Evolutionary conservation across 2,797 vertebrate species (phyloP).

Genomic region (Sebastiscus albofasciatus): DNA sequence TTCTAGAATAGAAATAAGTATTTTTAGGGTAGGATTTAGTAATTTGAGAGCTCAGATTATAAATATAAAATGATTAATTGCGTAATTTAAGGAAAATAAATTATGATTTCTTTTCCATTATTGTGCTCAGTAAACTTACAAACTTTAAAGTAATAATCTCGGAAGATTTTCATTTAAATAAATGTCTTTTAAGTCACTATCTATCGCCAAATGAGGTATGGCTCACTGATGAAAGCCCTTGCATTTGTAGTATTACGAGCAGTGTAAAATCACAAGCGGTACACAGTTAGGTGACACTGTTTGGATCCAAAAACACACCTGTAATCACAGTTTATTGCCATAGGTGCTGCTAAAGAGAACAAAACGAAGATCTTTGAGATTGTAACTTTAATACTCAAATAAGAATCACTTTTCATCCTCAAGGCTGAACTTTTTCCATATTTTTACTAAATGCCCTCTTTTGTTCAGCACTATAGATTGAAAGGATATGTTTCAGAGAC

Average conservation of each 20-base stretch:
- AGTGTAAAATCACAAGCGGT: background rate
- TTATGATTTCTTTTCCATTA: background rate
- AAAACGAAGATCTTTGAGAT: background rate
- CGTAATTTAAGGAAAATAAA: background rate
- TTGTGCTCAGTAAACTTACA: background rate
- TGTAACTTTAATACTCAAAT: background rate
- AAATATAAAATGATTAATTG: background rate
- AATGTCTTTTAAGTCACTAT: background rate
- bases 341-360: background rate
- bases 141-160: background rate
- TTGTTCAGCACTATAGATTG: background rate
- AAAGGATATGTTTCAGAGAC: conserved; percentile 1
- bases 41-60: background rate
- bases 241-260: background rate
- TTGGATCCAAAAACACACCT: background rate
- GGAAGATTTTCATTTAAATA: background rate
- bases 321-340: background rate
- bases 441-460: background rate
- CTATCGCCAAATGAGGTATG: background rate
- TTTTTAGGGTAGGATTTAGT: background rate
- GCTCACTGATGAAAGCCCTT: background rate
- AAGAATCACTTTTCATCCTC: conserved; percentile 6
- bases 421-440: background rate
- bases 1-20: background rate
- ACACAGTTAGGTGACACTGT: background rate